phyloP scores from a whole-genome alignment of 1,140 invertebrate genomes.

The Yoshiicerus persimilis region DNA sequence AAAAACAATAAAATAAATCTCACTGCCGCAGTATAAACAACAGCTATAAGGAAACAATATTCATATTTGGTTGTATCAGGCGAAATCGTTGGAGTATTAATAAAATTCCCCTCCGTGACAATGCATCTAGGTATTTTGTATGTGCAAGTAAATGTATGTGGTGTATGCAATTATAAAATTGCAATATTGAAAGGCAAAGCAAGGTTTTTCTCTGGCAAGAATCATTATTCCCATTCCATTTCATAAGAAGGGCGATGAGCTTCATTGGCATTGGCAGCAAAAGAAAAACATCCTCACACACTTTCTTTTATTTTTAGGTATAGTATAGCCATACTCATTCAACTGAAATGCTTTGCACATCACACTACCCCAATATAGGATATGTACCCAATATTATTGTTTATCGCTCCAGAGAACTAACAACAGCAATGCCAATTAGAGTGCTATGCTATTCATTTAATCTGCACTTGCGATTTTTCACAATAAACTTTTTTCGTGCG shows the following conservation, averaged over 20 bases:
- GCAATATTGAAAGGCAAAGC: not conserved
- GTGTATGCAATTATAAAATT: not conserved
- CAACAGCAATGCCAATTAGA: not conserved
- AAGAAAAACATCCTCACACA: not conserved
- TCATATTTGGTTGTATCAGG: not conserved
- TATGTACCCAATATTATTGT: not conserved
- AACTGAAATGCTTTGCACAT: too few relatives aligned
- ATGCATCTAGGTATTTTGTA: too few relatives aligned
- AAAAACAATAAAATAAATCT: not conserved
- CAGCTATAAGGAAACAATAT: not conserved
- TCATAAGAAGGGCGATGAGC: not conserved
- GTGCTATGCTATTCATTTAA: not conserved
- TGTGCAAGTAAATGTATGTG: not conserved
- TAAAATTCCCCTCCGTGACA: not conserved
- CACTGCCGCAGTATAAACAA: not conserved
- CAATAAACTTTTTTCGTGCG: not conserved
- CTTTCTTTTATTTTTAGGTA: not conserved
- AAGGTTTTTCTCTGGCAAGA: not conserved
- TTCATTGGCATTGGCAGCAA: not conserved
- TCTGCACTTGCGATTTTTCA: not conserved
- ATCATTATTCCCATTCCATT: slow-evolving; percentile 6
- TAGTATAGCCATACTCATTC: not conserved
- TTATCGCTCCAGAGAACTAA: not conserved
- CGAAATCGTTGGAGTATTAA: not conserved
- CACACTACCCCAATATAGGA: too few relatives aligned